These are phyloP conservation scores for Eubasilissa regina DNA, from an alignment of 1,140 invertebrate species.

Conservation along the genomic window DNA sequence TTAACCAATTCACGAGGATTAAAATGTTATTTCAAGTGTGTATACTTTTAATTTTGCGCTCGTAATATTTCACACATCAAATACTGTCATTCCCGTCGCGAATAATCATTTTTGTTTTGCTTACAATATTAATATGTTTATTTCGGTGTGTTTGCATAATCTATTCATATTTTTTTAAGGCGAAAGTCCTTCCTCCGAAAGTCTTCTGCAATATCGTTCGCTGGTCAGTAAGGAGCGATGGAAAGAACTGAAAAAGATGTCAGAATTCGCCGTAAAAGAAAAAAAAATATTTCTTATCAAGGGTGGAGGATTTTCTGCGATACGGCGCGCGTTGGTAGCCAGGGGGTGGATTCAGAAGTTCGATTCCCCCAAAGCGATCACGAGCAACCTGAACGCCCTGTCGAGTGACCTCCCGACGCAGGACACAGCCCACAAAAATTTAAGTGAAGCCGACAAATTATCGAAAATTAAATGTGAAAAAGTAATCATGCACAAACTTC, in stretches of 20 bases:
- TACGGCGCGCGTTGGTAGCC: constrained; percentile 72
- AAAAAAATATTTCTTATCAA: constrained; percentile 71
- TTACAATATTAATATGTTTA: constrained; percentile 8
- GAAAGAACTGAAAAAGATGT: constrained; percentile 70
- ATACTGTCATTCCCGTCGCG: background rate
- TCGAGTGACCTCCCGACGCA: constrained; percentile 39
- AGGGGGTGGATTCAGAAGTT: constrained; percentile 79
- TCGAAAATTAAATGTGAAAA: constrained; percentile 73
- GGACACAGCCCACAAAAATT: constrained; percentile 60
- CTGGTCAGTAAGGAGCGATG: constrained; percentile 70
- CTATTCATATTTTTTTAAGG: constrained; percentile 43
- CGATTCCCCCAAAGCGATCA: constrained; percentile 70
- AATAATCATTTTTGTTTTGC: background rate
- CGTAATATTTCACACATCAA: constrained; percentile 6
- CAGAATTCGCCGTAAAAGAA: constrained; percentile 69
- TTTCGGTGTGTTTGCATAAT: no score
- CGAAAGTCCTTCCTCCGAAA: constrained; percentile 52
- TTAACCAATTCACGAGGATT: background rate
- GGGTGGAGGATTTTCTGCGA: constrained; percentile 71
- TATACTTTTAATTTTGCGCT: background rate
- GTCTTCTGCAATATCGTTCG: constrained; percentile 66
- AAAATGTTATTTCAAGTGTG: background rate
- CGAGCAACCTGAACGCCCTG: constrained; percentile 61
- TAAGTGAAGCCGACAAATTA: constrained; percentile 64
- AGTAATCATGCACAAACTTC: constrained; percentile 77